Base-by-base conservation (phyloP, 2,113 vertebrate species). In the Passer domesticus region DNA sequence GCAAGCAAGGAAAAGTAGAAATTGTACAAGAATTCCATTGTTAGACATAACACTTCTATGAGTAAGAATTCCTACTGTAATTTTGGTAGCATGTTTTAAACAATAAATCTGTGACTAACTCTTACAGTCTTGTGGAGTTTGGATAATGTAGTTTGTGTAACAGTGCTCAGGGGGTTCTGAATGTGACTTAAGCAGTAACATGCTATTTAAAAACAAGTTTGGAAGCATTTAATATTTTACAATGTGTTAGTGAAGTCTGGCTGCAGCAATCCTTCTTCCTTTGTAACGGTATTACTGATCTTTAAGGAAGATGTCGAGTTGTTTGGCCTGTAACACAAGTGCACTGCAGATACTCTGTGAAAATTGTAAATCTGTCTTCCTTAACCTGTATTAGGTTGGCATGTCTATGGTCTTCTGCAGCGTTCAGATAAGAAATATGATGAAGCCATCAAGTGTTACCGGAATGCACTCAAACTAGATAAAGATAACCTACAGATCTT, bases 391-490 rank as follows among this genome's bases (percentile, higher is more conserved):
- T 49, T 89, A 98, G 98, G 98, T 96, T 98, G 98, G 98, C 98
- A 98, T 12, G 98, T 98, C 19, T 98, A 98, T 85, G 98, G 98
- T 46, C 98, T 98, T 39, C 60, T 98, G 80, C 98, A 98, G 37
- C 97, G 98, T 76, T 98, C 98, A 11, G 98, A 98, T 96, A 98
- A 98, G 95, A 98, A 98, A 77, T 98, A 98, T 0, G 98, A 98
- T 91, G 98, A 98, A 97, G 98, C 98, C 79, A 98, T 98, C 94
- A 98, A 98, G 75, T 98, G 98, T 91, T 98, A 98, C 77, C 97
- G 98, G 90, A 98, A 98, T 92, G 98, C 98, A 21, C 98, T 98
- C 74, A 98, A 98, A 53, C 96, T 98, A 64, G 98, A 98, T 93
- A 98, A 98, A 96, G 98, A 98, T 96, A 98, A 98, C 69, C 90